Percentiles rank a stretch among this genome's conserved stretches.
Conservation (phyloP, 2,888 invertebrate genomes). For the Copidosoma aretas region DNA sequence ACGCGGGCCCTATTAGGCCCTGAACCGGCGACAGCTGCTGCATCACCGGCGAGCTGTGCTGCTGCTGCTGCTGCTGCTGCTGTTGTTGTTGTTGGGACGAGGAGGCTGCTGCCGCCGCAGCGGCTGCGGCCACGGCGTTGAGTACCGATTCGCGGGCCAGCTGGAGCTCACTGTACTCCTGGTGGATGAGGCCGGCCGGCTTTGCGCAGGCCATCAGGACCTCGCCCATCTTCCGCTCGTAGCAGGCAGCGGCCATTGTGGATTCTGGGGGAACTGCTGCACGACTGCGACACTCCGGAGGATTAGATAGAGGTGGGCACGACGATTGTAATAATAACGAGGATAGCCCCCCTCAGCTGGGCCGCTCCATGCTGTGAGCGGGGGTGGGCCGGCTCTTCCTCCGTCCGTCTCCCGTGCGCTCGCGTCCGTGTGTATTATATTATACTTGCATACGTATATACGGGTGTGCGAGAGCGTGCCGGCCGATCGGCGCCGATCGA, state of each 20-base stretch:
- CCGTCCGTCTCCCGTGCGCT: constrained; percentile 43
- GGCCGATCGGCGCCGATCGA: constrained; percentile 26
- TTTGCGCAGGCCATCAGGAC: constrained; percentile 40
- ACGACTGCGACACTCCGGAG: neutral
- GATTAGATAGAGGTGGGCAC: neutral
- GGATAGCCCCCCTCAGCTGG: neutral
- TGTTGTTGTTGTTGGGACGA: constrained; percentile 48
- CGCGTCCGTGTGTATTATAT: neutral
- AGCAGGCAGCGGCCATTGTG: constrained; percentile 58
- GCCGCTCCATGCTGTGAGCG: constrained; percentile 42
- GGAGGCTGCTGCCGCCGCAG: constrained; percentile 59
- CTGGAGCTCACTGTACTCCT: constrained; percentile 50
- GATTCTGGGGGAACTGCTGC: neutral
- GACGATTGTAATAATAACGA: no score
- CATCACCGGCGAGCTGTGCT: constrained; percentile 44
- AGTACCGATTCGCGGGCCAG: constrained; percentile 51
- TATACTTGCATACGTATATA: no score
- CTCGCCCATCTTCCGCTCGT: constrained; percentile 56
- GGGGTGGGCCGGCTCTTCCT: constrained; percentile 22
- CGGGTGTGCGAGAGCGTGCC: constrained; percentile 3
- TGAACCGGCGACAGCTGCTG: constrained; percentile 51
- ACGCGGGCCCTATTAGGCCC: constrained; percentile 11
- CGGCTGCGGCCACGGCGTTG: constrained; percentile 63
- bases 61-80: constrained; percentile 61
- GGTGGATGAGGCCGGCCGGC: constrained; percentile 59